Evolutionary conservation across 2,888 invertebrate species (phyloP).

Genomic region (Lobophora halterata): DNA sequence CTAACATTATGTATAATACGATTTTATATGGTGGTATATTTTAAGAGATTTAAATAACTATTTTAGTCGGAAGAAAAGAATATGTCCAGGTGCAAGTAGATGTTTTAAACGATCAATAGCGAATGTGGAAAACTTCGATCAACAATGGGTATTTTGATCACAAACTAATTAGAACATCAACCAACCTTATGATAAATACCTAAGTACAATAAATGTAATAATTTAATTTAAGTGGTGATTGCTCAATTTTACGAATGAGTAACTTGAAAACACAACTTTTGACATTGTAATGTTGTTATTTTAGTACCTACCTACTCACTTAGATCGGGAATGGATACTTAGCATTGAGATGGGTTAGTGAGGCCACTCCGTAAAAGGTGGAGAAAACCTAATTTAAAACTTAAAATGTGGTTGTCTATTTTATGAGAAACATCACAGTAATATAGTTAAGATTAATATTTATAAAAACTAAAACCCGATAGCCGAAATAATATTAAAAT

Average conservation of each 20-base stretch:
- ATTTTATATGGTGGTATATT: slow-evolving; percentile 62
- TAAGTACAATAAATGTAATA: slow-evolving; percentile 57
- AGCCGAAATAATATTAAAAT: too few species aligned
- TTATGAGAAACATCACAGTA: too few species aligned
- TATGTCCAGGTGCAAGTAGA: slow-evolving; percentile 35
- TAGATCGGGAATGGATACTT: too few species aligned
- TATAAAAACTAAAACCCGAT: too few species aligned
- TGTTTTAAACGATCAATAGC: too few species aligned
- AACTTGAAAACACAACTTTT: slow-evolving; percentile 26
- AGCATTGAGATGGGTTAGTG: too few species aligned
- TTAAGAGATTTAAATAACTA: slow-evolving; percentile 45
- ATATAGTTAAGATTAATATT: too few species aligned
- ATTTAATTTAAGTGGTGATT: slow-evolving; percentile 70
- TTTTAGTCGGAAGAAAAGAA: slow-evolving; percentile 33
- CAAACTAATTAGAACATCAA: slow-evolving; percentile 24
- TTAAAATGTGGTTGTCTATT: too few species aligned
- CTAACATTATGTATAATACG: slow-evolving; percentile 61
- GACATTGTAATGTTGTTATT: slow-evolving; percentile 8
- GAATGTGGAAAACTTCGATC: too few species aligned
- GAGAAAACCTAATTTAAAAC: too few species aligned
- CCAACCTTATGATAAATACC: slow-evolving; percentile 63
- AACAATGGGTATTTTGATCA: slow-evolving; percentile 23
- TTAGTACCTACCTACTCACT: too few species aligned
- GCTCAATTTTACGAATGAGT: slow-evolving; percentile 71
- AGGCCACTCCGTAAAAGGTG: too few species aligned